These are phyloP conservation scores for Macropus fuliginosus DNA, from an alignment of 2,797 vertebrate genomes.

Conservation along the genomic window DNA sequence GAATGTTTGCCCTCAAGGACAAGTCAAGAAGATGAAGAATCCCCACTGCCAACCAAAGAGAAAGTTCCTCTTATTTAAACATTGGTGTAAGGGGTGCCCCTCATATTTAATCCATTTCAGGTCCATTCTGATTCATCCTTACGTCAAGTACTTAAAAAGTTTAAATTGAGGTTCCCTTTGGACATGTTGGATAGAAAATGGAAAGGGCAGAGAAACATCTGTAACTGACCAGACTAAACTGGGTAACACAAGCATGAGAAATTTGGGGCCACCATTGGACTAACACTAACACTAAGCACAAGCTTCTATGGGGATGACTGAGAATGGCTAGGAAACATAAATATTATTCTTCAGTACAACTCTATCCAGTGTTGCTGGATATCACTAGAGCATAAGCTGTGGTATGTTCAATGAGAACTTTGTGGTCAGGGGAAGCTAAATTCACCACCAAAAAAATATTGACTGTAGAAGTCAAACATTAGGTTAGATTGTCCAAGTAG, in stretches of 20 bases:
- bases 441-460: not conserved
- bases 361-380: constrained; percentile 56
- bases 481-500: not conserved
- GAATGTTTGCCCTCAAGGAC: constrained; percentile 15
- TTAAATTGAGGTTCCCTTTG: constrained; percentile 40
- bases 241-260: constrained; percentile 13
- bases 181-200: constrained; percentile 40
- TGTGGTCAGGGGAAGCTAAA: constrained; percentile 15
- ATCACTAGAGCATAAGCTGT: constrained; percentile 42
- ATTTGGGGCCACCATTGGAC: not conserved
- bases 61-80: not conserved
- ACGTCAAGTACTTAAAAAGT: constrained; percentile 30
- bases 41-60: not conserved
- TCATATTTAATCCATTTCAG: constrained; percentile 40
- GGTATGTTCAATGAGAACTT: constrained; percentile 59
- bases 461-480: not conserved
- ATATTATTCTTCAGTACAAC: constrained; percentile 55
- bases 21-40: not conserved
- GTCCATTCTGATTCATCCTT: constrained; percentile 27
- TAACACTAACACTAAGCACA: constrained; percentile 34
- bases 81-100: constrained; percentile 20
- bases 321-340: constrained; percentile 53
- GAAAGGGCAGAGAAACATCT: constrained; percentile 61
- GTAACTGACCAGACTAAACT: constrained; percentile 18
- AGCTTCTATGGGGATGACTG: constrained; percentile 36